Conservation (phyloP, 2,113 vertebrate genomes). For the Ctenodactylus gundi region DNA sequence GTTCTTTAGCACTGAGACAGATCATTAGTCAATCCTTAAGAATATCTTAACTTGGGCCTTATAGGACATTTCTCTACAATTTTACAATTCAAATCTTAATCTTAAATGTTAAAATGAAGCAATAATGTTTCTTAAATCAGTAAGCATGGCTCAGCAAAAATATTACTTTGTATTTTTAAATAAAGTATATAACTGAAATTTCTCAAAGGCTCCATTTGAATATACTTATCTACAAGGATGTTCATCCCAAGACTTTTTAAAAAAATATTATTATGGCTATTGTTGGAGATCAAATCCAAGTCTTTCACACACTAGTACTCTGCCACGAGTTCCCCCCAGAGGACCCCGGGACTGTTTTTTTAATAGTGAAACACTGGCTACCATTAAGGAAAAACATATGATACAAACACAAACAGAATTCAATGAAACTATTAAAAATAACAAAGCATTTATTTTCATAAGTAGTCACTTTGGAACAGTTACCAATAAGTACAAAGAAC, state of each 20-base stretch:
- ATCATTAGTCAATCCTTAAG: background rate
- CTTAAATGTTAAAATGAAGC: background rate
- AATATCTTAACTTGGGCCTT: background rate
- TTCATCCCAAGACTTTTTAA: background rate
- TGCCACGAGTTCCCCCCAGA: no score
- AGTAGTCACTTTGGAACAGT: background rate
- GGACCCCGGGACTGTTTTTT: background rate
- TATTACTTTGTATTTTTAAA: slow-evolving; percentile 21
- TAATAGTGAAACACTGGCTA: background rate
- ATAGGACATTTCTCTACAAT: background rate
- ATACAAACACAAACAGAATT: background rate
- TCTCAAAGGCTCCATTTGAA: background rate
- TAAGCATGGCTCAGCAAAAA: background rate
- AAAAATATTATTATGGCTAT: background rate
- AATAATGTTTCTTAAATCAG: background rate
- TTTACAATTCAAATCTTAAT: slow-evolving; percentile 31
- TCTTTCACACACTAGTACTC: background rate
- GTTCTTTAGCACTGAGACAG: background rate
- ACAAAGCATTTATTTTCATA: background rate
- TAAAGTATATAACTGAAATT: background rate
- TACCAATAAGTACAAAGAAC: background rate
- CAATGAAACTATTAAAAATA: background rate
- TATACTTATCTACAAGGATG: background rate
- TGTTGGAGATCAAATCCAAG: background rate
- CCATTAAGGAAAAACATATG: background rate